Evolutionary conservation across 2,888 invertebrate genomes (phyloP), one percentile per base, ranked within the genome.

Genomic region (Rhogogaster chlorosoma): DNA sequence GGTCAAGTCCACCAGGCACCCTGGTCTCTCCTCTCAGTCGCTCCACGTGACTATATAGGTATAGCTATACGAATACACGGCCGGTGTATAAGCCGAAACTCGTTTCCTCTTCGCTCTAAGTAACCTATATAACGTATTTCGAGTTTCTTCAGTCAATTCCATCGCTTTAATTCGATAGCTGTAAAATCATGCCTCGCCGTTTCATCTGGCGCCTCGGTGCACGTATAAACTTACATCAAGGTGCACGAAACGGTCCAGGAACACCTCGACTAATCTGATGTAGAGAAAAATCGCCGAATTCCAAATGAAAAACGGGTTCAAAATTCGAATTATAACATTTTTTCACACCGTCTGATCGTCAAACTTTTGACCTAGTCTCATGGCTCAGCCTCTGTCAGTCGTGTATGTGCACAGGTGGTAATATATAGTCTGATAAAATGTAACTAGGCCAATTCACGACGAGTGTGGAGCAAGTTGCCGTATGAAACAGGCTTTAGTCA

Each of bases 71-170:
- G 10, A n/a, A 45, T 77, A 85, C 82, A 71, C 15, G 84, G 45
- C 4, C 61, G 71, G 38, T 85, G 84, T 84, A 85, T 26, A 29
- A 29, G 32, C 77, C 45, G 3, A 77, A 77, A 77, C 77, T 77
- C 77, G 77, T 77, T 77, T 77, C 32, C 77, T 49, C 29, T 29
- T 29, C 53, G 49, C 53, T 78, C 73, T 80, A 77, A 77, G 49
- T 77, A 77, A 84, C 84, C 49, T 32, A 83, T 85, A 86, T 84
- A 84, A 83, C 70, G 36, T 77, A 78, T 45, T 78, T 64, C 70
- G 42, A 45, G 67, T 78, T 73, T 64, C 73, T 78, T 84, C 1
- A 67, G 32, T 15, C 67, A 67, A 67, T 67, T 67, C 67, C 67
- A 67, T 32, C 6, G 67, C 29, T 67, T 32, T 7, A 15, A 67